A percentile compares a stretch with the other conserved stretches of the same genome.
Conservation (phyloP, 1,140 invertebrate genomes). For the Bombus huntii region DNA sequence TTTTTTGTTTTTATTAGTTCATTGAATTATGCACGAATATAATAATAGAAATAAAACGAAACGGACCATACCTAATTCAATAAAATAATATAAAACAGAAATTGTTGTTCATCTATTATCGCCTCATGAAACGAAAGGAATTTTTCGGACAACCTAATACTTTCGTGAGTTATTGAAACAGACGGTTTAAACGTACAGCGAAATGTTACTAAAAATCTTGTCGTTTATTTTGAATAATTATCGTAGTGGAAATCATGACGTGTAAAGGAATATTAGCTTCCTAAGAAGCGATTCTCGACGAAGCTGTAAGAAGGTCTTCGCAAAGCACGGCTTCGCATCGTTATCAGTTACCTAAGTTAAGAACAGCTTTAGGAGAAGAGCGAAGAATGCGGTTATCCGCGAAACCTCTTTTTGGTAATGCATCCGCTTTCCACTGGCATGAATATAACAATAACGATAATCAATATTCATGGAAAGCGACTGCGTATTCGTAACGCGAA, state of each 20-base stretch:
- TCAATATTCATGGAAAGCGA: not conserved
- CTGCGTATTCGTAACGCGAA: no score
- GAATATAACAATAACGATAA: not conserved
- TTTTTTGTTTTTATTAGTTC: no score
- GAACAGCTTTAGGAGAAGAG: not conserved
- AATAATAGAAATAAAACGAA: no score
- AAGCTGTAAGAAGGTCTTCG: not conserved
- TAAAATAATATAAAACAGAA: no score
- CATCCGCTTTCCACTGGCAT: not conserved
- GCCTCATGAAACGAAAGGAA: no score
- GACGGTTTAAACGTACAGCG: no score
- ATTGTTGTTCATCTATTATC: no score
- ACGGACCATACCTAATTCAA: no score
- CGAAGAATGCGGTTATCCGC: not conserved
- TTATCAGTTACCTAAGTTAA: constrained; percentile 2
- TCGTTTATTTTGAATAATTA: not conserved
- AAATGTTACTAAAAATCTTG: not conserved
- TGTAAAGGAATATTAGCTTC: not conserved
- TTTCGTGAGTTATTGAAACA: not conserved
- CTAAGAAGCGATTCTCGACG: not conserved
- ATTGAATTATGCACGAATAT: no score
- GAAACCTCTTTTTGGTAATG: not conserved
- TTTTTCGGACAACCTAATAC: not conserved
- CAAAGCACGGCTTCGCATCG: not conserved
- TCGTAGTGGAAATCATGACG: not conserved